These are phyloP conservation scores for Edolisoma coerulescens DNA, from an alignment of 2,113 vertebrate species.

Conservation along the genomic window DNA sequence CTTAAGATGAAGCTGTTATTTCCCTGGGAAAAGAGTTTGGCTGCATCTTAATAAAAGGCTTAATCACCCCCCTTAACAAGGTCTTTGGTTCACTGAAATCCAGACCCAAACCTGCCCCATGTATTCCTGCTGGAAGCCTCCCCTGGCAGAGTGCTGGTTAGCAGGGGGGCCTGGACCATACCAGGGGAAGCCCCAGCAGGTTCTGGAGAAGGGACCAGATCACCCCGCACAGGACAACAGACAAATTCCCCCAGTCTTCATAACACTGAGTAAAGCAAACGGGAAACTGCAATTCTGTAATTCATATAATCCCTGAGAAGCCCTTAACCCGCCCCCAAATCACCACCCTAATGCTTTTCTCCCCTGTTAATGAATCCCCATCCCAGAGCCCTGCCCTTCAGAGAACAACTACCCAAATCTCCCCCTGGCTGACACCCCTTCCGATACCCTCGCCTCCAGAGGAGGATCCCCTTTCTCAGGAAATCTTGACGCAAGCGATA, in stretches of 20 bases:
- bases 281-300: conserved; percentile 74
- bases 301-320: conserved; percentile 79
- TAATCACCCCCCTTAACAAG: conserved; percentile 53
- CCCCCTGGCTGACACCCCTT: conserved; percentile 13
- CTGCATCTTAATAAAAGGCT: conserved; percentile 69
- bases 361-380: conserved; percentile 13
- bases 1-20: conserved; percentile 69
- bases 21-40: conserved; percentile 68
- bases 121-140: background rate
- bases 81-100: conserved; percentile 62
- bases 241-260: conserved; percentile 44
- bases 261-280: conserved; percentile 59
- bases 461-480: conserved; percentile 38
- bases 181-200: background rate
- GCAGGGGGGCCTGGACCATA: background rate
- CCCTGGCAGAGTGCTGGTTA: background rate
- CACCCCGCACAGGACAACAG: conserved; percentile 7
- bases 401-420: background rate
- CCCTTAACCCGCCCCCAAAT: conserved; percentile 70
- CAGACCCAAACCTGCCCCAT: conserved; percentile 53
- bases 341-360: conserved; percentile 60
- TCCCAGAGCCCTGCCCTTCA: conserved; percentile 30
- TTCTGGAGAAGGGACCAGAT: conserved; percentile 52
- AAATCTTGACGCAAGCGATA: conserved; percentile 18
- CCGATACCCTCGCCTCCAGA: background rate